Conservation (phyloP, 2,113 vertebrate species). For the Burhinus bistriatus region DNA sequence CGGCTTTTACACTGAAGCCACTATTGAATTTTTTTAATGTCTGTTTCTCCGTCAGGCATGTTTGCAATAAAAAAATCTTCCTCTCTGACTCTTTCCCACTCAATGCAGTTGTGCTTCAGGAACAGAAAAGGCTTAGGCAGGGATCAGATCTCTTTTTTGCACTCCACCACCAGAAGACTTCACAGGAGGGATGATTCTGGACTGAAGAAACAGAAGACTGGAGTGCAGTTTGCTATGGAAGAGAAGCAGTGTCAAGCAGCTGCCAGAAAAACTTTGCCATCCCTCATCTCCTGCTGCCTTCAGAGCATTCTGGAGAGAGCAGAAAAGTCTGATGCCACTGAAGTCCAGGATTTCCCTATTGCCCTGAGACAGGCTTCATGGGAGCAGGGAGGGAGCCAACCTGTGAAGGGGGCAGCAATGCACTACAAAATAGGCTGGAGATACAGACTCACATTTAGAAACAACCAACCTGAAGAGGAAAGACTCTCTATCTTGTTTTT, state of each 20-base stretch:
- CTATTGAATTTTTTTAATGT: neutral
- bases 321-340: neutral
- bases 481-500: neutral
- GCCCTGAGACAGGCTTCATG: neutral
- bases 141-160: neutral
- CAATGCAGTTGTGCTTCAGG: neutral
- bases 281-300: neutral
- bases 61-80: neutral
- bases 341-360: neutral
- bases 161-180: neutral
- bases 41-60: neutral
- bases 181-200: neutral
- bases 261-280: neutral
- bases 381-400: neutral
- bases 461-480: neutral
- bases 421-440: neutral
- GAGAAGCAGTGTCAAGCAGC: neutral
- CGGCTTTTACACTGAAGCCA: neutral
- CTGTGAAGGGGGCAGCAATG: neutral
- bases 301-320: neutral
- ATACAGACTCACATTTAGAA: neutral
- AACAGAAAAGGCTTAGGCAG: neutral
- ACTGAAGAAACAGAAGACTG: neutral
- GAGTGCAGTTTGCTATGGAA: neutral
- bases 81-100: neutral